Conservation (phyloP, 2,797 vertebrate species). For the Rhadinocentrus ornatus region DNA sequence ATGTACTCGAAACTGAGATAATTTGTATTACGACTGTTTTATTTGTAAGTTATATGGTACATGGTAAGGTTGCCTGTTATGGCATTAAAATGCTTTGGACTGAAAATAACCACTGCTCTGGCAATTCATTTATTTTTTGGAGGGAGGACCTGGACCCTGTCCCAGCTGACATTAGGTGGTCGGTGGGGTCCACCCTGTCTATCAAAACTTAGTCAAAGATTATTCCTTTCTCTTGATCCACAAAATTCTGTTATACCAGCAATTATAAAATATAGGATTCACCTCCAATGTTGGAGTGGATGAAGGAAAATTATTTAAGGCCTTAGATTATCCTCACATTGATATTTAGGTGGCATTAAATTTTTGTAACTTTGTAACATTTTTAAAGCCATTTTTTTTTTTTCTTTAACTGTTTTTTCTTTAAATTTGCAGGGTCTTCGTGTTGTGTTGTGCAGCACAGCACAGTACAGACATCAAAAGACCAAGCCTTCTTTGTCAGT, state of each 20-base stretch:
- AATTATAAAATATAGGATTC: not conserved
- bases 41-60: not conserved
- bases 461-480: not conserved
- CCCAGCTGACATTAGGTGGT: not conserved
- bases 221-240: not conserved
- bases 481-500: not conserved
- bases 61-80: not conserved
- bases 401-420: not conserved
- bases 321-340: not conserved
- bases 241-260: not conserved
- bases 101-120: not conserved
- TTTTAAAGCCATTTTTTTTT: no score
- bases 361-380: no score
- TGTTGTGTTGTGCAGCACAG: not conserved
- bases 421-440: no score
- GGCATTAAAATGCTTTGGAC: not conserved
- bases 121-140: not conserved
- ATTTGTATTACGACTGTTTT: not conserved
- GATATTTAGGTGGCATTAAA: not conserved
- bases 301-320: not conserved
- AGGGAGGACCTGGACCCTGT: not conserved
- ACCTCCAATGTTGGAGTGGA: not conserved
- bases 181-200: not conserved
- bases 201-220: not conserved
- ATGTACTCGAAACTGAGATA: no score